These are phyloP conservation scores for Glomeris maerens DNA, from an alignment of 1,140 invertebrate genomes.

Conservation along the genomic window DNA sequence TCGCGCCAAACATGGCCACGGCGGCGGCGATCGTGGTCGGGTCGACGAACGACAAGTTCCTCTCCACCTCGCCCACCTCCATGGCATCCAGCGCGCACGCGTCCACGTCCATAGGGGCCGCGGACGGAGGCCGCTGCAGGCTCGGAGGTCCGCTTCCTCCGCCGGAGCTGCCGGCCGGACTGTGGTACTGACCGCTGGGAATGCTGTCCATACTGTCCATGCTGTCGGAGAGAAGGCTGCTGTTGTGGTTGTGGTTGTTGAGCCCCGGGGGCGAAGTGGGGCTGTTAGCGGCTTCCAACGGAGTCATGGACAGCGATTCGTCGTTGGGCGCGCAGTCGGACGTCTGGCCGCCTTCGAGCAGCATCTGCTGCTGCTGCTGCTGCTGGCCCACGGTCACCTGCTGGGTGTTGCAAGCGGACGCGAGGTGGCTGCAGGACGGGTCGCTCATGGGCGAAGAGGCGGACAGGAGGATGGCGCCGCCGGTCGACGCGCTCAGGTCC, in stretches of 20 bases:
- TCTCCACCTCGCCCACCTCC: conserved; percentile 12
- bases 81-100: conserved; percentile 16
- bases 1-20: background rate
- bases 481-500: conserved; percentile 19
- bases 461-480: conserved; percentile 7
- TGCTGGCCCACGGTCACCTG: background rate
- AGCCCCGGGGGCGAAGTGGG: too few relatives aligned
- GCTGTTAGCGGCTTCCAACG: too few relatives aligned
- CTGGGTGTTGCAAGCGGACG: background rate
- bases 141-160: too few relatives aligned
- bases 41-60: background rate
- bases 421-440: background rate
- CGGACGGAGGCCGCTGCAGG: conserved; percentile 26
- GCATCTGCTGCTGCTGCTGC: conserved; percentile 2
- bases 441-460: background rate
- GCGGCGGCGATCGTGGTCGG: background rate
- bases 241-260: too few relatives aligned
- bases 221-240: too few relatives aligned
- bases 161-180: too few relatives aligned
- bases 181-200: too few relatives aligned
- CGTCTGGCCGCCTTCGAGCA: conserved; percentile 1
- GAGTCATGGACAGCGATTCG: too few relatives aligned
- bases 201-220: too few relatives aligned
- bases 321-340: too few relatives aligned
- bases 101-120: conserved; percentile 29